These are phyloP conservation scores for Archips xylosteana DNA, from an alignment of 2,888 invertebrate genomes.

Conservation along the genomic window DNA sequence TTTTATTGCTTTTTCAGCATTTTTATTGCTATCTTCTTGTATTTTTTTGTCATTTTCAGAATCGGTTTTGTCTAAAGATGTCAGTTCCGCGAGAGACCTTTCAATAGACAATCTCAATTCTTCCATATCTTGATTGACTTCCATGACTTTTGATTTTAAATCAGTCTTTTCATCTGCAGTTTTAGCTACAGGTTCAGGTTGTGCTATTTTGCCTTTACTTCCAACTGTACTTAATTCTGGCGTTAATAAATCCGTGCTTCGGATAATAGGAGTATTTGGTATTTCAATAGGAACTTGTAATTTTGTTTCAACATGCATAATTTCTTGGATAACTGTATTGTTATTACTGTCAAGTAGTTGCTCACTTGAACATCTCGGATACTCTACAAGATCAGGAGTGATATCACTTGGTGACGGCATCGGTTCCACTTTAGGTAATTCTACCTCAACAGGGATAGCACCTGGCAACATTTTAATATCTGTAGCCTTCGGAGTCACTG, in stretches of 20 bases:
- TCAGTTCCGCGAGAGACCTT: conserved; percentile 74
- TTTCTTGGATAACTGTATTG: conserved; percentile 70
- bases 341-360: conserved; percentile 65
- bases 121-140: conserved; percentile 79
- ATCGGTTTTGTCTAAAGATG: conserved; percentile 68
- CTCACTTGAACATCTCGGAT: conserved; percentile 70
- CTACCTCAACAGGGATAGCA: conserved; percentile 3
- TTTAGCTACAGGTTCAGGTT: conserved; percentile 39
- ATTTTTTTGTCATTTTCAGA: conserved; percentile 56
- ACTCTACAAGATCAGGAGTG: conserved; percentile 66
- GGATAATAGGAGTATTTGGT: conserved; percentile 57
- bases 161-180: conserved; percentile 66
- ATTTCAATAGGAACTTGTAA: conserved; percentile 51
- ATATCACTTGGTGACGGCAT: conserved; percentile 57
- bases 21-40: conserved; percentile 17
- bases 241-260: conserved; percentile 56
- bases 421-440: conserved; percentile 46
- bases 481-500: conserved; percentile 19
- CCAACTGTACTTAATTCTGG: conserved; percentile 51
- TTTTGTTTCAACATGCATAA: conserved; percentile 51
- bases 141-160: conserved; percentile 77
- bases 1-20: conserved; percentile 9
- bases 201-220: conserved; percentile 50
- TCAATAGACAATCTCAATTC: conserved; percentile 75
- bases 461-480: conserved; percentile 9